Base-by-base conservation (phyloP, 2,888 invertebrate species). In the Sesamia inferens region DNA sequence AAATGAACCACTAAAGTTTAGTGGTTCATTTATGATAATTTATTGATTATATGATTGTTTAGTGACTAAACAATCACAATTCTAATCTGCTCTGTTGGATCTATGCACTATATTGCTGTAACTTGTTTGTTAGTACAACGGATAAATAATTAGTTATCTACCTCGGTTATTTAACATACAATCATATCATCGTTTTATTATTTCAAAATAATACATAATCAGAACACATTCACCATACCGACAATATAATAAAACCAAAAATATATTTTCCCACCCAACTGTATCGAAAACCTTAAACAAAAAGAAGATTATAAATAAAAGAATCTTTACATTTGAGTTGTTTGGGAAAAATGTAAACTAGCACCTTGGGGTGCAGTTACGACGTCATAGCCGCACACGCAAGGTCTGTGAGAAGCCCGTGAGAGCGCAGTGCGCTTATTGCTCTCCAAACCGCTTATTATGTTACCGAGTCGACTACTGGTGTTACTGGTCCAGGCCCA, bases 401-500 rank as follows among this genome's bases (percentile, higher is more conserved):
- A 88, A 89, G 68, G 69, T 69, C 77, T 67, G 77, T 48, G 42
- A 71, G 79, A 80, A 83, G 85, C 87, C 90, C 90, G 94, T 93
- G 95, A 92, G 93, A 92, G 88, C 81, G 54, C 72, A 79, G 39
- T 79, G 73, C 31, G 87, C 84, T 82, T 76, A 78, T 81, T 83
- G 72, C 75, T 78, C 71, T 57, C 58, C 73, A 77, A 89, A 85
- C 92, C 91, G 81, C 73, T 94, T 88, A 96, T 96, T 96, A 96
- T 89, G 76, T 80, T 93, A 88, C 88, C 91, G 91, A 92, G 88
- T 85, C 79, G 86, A 92, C 96, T 94, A 95, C 96, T 94, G 94
- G 96, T 95, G 91, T 95, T 95, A 88, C 94, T 85, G 90, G 92
- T 86, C 87, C 84, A 62, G 71, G 70, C 81, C 78, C 88, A 91